These are phyloP conservation scores for Tortrix viridana DNA, from an alignment of 2,888 invertebrate species.

Conservation along the genomic window DNA sequence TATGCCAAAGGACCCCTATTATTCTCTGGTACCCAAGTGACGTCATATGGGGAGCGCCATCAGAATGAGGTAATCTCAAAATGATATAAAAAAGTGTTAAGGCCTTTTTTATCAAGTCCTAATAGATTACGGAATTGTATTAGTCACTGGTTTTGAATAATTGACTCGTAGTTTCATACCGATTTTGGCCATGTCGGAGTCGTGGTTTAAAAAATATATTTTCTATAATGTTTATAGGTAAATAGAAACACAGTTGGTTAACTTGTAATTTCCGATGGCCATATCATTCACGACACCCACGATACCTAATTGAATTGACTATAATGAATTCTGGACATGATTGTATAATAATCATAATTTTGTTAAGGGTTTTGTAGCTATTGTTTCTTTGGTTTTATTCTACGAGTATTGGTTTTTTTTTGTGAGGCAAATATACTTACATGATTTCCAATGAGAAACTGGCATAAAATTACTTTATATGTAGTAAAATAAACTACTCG, in stretches of 20 bases:
- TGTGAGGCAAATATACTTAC: no score
- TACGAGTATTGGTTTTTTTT: no score
- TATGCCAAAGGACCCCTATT: constrained; percentile 54
- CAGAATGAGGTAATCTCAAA: constrained; percentile 68
- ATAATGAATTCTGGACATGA: not conserved
- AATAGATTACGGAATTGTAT: constrained; percentile 54
- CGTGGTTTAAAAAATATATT: constrained; percentile 41
- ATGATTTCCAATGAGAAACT: no score
- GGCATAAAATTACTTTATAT: no score
- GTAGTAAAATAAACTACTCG: no score
- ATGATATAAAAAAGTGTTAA: constrained; percentile 57
- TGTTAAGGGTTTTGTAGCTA: no score
- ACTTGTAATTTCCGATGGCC: constrained; percentile 4
- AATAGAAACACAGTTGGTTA: constrained; percentile 23
- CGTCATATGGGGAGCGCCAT: constrained; percentile 60
- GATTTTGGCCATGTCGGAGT: constrained; percentile 28
- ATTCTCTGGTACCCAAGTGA: constrained; percentile 59
- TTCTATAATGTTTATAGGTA: constrained; percentile 23
- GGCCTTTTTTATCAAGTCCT: constrained; percentile 52
- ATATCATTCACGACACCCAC: constrained; percentile 10
- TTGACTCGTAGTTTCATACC: constrained; percentile 46
- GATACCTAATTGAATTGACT: not conserved
- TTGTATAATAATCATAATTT: not conserved
- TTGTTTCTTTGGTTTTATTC: no score
- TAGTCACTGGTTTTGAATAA: constrained; percentile 56